Evolutionary conservation across 2,888 invertebrate genomes (phyloP), one percentile per base, ranked within the genome.

Genomic region (Pyrochroa serraticornis): DNA sequence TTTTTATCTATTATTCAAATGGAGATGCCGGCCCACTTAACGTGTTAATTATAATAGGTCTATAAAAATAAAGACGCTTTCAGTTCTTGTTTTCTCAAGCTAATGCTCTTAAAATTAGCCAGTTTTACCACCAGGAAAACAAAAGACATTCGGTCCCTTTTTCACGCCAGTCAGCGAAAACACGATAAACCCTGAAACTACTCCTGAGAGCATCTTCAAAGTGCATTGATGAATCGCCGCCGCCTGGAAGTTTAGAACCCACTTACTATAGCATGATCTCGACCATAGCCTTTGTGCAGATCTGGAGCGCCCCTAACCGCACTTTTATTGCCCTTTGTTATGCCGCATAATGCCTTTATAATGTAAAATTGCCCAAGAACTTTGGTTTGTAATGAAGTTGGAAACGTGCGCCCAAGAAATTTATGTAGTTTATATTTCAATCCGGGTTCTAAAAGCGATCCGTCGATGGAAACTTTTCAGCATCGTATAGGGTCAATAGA

Each of bases 281-380:
- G 42, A 57, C 49, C 63, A 53, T 60, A 38, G 6, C 34, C 46
- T 53, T 53, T 53, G 53, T 53, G 53, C 45, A 6, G 44, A 38
- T 39, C 39, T n/a, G 22, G 41, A 37, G 56, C 35, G 33, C 13
- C 51, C 60, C 63, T 62, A 67, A 65, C 67, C 70, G 60, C 66
- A 71, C 69, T 73, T 73, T 72, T 71, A 72, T 71, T 67, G 67
- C 58, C 68, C 71, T 73, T 73, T 71, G 73, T 74, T 72, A 70
- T 65, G 62, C 63, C 58, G 69, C 66, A 71, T 73, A 72, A 72
- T 72, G 68, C 69, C 69, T 70, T 70, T 71, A 72, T 70, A 65
- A 69, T 68, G 69, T 62, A 65, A 64, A 73, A 74, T 70, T 67
- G 70, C 62, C 60, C 61, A 63, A 63, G 68, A 69, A 71, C 65